Evolutionary conservation across 2,888 invertebrate genomes (phyloP).

Genomic region (Oxyscelio sp.): DNA sequence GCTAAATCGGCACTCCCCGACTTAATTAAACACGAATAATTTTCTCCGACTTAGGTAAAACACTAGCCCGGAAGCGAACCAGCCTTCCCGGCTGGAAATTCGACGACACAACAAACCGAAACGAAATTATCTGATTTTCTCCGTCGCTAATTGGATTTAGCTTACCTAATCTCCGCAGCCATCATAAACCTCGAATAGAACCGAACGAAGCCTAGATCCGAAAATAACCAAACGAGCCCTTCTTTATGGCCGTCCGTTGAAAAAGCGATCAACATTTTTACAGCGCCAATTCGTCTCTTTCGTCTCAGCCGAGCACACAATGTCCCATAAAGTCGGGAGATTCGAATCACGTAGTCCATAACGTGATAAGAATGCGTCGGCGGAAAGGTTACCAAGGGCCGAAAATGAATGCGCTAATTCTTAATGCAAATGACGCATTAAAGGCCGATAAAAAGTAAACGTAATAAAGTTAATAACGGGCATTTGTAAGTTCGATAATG

Average conservation of each 20-base stretch:
- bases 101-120: constrained; percentile 27
- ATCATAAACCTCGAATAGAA: constrained; percentile 1
- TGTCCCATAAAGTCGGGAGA: constrained; percentile 18
- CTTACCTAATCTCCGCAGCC: neutral
- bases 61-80: constrained; percentile 23
- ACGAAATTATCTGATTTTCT: constrained; percentile 45
- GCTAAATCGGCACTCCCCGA: too few relatives aligned
- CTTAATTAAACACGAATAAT: constrained; percentile 30
- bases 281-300: constrained; percentile 36
- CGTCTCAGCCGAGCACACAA: constrained; percentile 27
- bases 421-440: constrained; percentile 52
- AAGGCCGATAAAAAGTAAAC: constrained; percentile 44
- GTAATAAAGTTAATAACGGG: constrained; percentile 41
- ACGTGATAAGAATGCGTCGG: constrained; percentile 62
- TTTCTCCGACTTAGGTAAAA: constrained; percentile 27
- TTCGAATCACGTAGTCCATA: constrained; percentile 51
- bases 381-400: constrained; percentile 22
- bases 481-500: constrained; percentile 39
- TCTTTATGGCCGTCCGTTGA: constrained; percentile 49
- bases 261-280: constrained; percentile 51
- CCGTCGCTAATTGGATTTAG: constrained; percentile 15
- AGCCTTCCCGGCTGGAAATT: constrained; percentile 11
- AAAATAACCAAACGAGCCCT: constrained; percentile 22
- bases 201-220: constrained; percentile 8
- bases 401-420: constrained; percentile 41